phyloP scores from a whole-genome alignment of 2,113 vertebrate genomes.

The Felis catus region F.catus_Fca126_mat1.0 CM031421.1:12895001-12895500 shows the following conservation, averaged over 20 bases:
- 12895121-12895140: neutral
- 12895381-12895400: fast-evolving
- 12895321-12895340: neutral
- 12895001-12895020: neutral
- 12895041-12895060: neutral
- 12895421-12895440: neutral
- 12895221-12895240: neutral
- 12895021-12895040: neutral
- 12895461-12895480: neutral
- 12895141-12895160: neutral
- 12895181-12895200: neutral
- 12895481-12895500: neutral
- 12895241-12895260: neutral
- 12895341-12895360: neutral
- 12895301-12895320: neutral
- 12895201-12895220: neutral
- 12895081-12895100: neutral
- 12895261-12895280: neutral
- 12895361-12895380: neutral
- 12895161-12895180: neutral
- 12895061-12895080: neutral
- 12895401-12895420: neutral
- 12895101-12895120: neutral
- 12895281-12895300: fast-evolving
- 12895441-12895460: neutral